Evolutionary conservation across 2,113 vertebrate genomes (phyloP).

Genomic region (Coryphaenoides rupestris): DNA sequence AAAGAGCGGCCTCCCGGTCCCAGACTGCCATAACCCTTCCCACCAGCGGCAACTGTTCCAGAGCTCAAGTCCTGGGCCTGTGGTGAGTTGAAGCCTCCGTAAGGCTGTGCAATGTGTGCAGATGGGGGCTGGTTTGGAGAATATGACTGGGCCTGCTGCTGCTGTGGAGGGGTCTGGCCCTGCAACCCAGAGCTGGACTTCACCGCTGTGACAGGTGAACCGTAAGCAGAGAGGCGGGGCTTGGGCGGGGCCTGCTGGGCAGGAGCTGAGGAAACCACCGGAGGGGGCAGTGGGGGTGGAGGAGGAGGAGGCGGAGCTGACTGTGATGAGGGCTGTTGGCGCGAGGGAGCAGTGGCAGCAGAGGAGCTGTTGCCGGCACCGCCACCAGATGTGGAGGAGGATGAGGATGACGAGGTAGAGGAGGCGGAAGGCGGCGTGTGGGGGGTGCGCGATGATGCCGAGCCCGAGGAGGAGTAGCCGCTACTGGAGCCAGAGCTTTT

Average conservation of each 20-base stretch:
- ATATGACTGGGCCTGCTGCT: conserved; percentile 62
- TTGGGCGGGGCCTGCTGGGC: conserved; percentile 54
- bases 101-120: conserved; percentile 65
- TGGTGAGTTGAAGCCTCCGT: conserved; percentile 75
- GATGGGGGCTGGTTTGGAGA: conserved; percentile 73
- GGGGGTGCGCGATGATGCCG: conserved; percentile 53
- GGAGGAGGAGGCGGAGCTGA: conserved; percentile 44
- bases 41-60: conserved; percentile 53
- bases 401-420: conserved; percentile 59
- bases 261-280: conserved; percentile 54
- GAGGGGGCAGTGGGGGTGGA: conserved; percentile 45
- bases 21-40: conserved; percentile 58
- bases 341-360: conserved; percentile 57
- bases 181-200: conserved; percentile 78
- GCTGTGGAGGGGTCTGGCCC: conserved; percentile 72
- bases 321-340: conserved; percentile 61
- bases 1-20: conserved; percentile 69
- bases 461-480: conserved; percentile 66
- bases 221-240: conserved; percentile 63
- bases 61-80: conserved; percentile 76
- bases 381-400: conserved; percentile 59
- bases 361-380: conserved; percentile 66
- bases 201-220: conserved; percentile 55
- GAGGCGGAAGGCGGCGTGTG: conserved; percentile 65
- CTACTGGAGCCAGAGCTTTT: conserved; percentile 66